phyloP scores from a whole-genome alignment of 2,888 invertebrate species.

The Achlya flavicornis region DNA sequence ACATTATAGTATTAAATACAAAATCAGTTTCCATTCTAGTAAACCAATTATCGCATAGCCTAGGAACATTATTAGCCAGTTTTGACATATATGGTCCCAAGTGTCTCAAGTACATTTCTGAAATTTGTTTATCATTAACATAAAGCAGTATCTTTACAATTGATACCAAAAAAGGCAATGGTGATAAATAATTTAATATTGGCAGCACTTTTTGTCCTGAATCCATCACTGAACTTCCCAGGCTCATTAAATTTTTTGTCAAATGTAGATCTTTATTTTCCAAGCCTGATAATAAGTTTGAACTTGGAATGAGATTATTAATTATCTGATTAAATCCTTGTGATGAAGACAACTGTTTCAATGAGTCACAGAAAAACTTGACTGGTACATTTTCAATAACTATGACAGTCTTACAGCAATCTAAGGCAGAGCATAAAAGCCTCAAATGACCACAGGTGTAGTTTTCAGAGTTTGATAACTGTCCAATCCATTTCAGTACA shows the following conservation, averaged over 20 bases:
- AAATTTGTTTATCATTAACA: constrained; percentile 60
- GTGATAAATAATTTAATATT: constrained; percentile 61
- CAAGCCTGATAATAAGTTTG: constrained; percentile 72
- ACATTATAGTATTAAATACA: constrained; percentile 77
- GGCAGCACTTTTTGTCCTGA: constrained; percentile 68
- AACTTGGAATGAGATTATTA: constrained; percentile 62
- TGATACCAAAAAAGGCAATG: constrained; percentile 70
- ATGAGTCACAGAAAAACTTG: constrained; percentile 56
- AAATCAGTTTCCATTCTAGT: constrained; percentile 85
- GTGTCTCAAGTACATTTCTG: constrained; percentile 65
- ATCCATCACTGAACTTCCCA: constrained; percentile 63
- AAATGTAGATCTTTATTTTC: constrained; percentile 59
- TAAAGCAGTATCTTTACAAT: constrained; percentile 62
- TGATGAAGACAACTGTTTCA: constrained; percentile 67
- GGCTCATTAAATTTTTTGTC: constrained; percentile 64
- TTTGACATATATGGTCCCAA: constrained; percentile 68
- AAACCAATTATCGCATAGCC: constrained; percentile 84
- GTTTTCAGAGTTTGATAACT: constrained; percentile 60
- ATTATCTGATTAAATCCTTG: constrained; percentile 72
- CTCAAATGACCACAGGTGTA: constrained; percentile 77
- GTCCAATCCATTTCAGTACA: constrained; percentile 77
- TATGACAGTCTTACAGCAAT: constrained; percentile 66
- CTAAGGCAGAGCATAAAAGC: constrained; percentile 63
- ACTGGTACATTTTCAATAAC: constrained; percentile 55
- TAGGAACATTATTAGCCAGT: constrained; percentile 59